Conservation (phyloP, 2,888 invertebrate species). For the Cheilosia vernalis region DNA sequence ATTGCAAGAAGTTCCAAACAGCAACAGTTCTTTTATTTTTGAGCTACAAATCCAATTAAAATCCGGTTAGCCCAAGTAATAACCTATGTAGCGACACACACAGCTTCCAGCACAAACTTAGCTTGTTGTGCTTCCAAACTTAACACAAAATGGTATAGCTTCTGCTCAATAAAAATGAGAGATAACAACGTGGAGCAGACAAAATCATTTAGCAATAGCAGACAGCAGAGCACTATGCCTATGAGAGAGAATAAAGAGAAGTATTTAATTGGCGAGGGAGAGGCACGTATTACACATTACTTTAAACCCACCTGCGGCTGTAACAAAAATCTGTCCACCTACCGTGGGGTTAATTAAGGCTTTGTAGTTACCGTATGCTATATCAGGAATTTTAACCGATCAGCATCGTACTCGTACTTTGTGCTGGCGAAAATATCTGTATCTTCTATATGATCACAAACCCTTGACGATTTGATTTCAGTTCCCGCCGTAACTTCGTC, state of each 20-base stretch:
- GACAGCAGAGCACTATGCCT: background rate
- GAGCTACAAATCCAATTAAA: background rate
- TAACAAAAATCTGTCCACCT: background rate
- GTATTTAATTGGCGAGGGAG: background rate
- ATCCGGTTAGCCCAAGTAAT: slow-evolving; percentile 1
- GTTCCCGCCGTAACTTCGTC: slow-evolving; percentile 80
- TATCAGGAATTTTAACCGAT: slow-evolving; percentile 16
- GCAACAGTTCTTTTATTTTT: background rate
- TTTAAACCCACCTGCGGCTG: background rate
- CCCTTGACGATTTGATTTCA: slow-evolving; percentile 76
- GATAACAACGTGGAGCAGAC: too few relatives aligned
- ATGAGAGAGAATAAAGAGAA: background rate
- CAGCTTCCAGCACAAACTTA: too few relatives aligned
- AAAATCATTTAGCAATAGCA: too few relatives aligned
- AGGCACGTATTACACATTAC: background rate
- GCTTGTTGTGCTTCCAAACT: too few relatives aligned
- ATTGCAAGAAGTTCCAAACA: background rate
- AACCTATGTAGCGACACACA: too few relatives aligned
- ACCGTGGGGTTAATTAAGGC: background rate
- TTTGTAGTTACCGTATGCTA: background rate
- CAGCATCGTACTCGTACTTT: background rate
- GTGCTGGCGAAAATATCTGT: slow-evolving; percentile 17
- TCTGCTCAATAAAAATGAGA: too few relatives aligned
- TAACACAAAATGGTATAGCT: too few relatives aligned
- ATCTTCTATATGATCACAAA: slow-evolving; percentile 59